These are phyloP conservation scores for Nymphalis c-album DNA, from an alignment of 2,888 invertebrate genomes.

Conservation along the genomic window DNA sequence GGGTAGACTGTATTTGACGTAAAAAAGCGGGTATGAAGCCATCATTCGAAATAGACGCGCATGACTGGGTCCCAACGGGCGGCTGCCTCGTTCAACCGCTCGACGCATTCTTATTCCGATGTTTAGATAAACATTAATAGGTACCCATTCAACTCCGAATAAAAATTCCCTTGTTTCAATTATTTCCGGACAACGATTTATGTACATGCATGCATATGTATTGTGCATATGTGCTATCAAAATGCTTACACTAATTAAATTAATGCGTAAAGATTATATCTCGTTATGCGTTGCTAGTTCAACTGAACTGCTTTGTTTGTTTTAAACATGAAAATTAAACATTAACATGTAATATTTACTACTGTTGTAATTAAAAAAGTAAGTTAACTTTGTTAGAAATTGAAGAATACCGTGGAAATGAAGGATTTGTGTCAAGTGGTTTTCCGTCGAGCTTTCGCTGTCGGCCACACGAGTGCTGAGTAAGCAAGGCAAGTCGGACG, in stretches of 20 bases:
- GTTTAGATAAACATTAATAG: conserved; percentile 77
- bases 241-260: conserved; percentile 63
- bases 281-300: conserved; percentile 34
- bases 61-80: conserved; percentile 65
- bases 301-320: background rate
- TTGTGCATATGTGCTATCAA: conserved; percentile 43
- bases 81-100: conserved; percentile 58
- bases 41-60: conserved; percentile 68
- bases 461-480: conserved; percentile 61
- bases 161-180: conserved; percentile 68
- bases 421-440: conserved; percentile 46
- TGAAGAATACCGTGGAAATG: conserved; percentile 36
- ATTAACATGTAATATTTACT: no score
- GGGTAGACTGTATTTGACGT: conserved; percentile 76
- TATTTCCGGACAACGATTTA: conserved; percentile 74
- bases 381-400: conserved; percentile 13
- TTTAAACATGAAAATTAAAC: background rate
- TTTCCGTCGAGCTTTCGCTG: conserved; percentile 43
- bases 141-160: conserved; percentile 57
- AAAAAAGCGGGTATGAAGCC: conserved; percentile 70
- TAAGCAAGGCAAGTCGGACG: conserved; percentile 58
- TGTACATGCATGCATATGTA: conserved; percentile 40
- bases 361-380: background rate
- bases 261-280: conserved; percentile 62
- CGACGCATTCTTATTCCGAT: conserved; percentile 72